These are phyloP conservation scores for Calonectris borealis DNA, from an alignment of 2,113 vertebrate genomes.

Conservation along the genomic window DNA sequence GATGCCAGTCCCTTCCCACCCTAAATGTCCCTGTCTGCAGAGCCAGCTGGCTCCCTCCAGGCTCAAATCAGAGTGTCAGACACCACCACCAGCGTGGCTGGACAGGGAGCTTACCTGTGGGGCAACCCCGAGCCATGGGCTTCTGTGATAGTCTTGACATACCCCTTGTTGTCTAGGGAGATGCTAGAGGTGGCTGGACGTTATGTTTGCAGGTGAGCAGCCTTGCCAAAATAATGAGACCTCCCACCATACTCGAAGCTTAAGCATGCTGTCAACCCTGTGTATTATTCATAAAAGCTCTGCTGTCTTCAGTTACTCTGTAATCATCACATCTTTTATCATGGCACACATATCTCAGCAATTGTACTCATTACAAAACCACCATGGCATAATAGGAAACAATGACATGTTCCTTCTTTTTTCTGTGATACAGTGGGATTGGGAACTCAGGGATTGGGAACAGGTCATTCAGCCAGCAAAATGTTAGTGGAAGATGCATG, in stretches of 20 bases:
- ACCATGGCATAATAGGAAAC: not conserved
- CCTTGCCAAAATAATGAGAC: not conserved
- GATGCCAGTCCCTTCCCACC: not conserved
- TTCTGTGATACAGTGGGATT: not conserved
- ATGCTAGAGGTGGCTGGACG: not conserved
- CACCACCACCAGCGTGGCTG: not conserved
- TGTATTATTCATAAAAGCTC: not conserved
- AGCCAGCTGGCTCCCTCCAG: constrained; percentile 17
- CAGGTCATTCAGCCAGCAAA: not conserved
- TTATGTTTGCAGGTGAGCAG: not conserved
- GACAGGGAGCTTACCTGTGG: not conserved
- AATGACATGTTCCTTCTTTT: not conserved
- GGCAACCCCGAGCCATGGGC: not conserved
- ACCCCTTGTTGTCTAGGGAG: not conserved
- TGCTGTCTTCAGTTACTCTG: constrained; percentile 13
- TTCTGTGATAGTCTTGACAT: not conserved
- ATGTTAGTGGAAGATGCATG: not conserved
- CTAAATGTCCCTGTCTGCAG: not conserved
- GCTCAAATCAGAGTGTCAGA: not conserved
- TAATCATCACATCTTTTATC: constrained; percentile 32
- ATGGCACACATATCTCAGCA: constrained; percentile 9
- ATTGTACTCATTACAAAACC: constrained; percentile 10
- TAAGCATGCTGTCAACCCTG: not conserved
- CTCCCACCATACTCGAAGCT: not conserved
- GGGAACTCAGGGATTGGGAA: not conserved